Conservation (phyloP, 2,888 invertebrate genomes). For the Neuroscelio doddi region DNA sequence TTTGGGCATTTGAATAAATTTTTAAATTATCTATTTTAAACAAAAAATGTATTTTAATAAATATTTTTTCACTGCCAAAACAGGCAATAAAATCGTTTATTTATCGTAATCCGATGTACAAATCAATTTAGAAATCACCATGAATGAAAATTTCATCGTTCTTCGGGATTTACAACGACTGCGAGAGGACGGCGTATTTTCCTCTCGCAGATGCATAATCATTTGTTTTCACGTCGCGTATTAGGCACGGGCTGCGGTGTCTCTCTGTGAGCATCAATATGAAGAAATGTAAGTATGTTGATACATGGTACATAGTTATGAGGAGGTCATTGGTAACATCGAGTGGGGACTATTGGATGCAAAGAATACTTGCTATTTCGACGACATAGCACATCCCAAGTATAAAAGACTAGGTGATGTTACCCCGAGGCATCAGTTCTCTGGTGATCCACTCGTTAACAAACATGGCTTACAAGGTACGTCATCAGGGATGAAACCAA, state of each 20-base stretch:
- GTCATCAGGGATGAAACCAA: not conserved
- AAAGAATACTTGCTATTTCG: conserved; percentile 32
- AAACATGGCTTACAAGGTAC: conserved; percentile 45
- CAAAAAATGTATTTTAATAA: no score
- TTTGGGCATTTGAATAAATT: no score
- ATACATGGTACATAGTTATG: conserved; percentile 44
- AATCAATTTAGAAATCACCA: no score
- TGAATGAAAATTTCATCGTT: no score
- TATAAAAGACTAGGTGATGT: conserved; percentile 46
- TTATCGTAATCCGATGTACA: no score
- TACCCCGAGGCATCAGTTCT: conserved; percentile 44
- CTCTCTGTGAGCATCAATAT: conserved; percentile 34
- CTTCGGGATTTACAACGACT: no score
- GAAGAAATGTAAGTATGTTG: conserved; percentile 45
- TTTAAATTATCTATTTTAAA: no score
- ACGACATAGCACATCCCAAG: conserved; percentile 34
- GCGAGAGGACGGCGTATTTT: conserved; percentile 12
- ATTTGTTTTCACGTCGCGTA: conserved; percentile 48
- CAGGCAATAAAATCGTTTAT: no score
- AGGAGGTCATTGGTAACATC: conserved; percentile 39
- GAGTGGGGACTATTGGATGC: conserved; percentile 40
- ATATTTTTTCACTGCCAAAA: no score
- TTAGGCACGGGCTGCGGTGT: conserved; percentile 14
- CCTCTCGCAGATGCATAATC: conserved; percentile 19
- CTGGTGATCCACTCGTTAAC: conserved; percentile 24